Evolutionary conservation across 2,113 vertebrate genomes (phyloP), one percentile per base, ranked within the genome.

Genomic region (Empidonax alnorum): DNA sequence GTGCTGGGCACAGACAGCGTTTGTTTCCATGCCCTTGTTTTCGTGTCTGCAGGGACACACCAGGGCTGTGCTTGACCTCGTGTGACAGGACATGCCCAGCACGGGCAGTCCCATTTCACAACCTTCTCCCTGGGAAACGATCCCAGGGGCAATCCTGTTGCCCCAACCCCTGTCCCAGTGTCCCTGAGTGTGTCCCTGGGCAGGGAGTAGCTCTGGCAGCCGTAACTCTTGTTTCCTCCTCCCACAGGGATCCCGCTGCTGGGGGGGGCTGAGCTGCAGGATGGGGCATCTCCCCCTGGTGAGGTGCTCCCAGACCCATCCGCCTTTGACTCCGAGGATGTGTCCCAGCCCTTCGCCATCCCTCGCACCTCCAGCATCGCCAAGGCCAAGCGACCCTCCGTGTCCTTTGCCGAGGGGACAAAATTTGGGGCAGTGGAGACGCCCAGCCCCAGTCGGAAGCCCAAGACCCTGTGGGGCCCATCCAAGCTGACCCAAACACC

Each of bases 281-380:
- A 98, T 13, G 96, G 73, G 76, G 14, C n/a, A 22, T 84, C 87
- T 98, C 96, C 37, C 7, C 91, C 97, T 4, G 96, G 97, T 3
- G 97, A 98, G 94, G 98, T 95, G 73, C 98, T 98, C 96, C 96
- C 98, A 2, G 98, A 98, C 82, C 98, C 98, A 0, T 98, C 98
- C 0, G 97, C 98, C 69, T 98, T 99, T 25, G 96, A 97, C 87
- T 97, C 97, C 0, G 99, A 99, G 81, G 99, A 99, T 1, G 97
- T 98, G 61, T 97, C 98, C 2, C 98, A 98, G 18, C 97, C 98
- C 7, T 99, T 99, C 8, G 96, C 97, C 96, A 99, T 99, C 94
- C 99, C 99, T 2, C 99, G 99, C 50, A 99, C 99, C 27, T 99
- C 99, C 98, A 99, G 99, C 98, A 98, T 99, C 1, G 99, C 99